A percentile compares a stretch with the other conserved stretches of the same genome.
Conservation (phyloP, 2,113 vertebrate species). For the Brachyistius frenatus region DNA sequence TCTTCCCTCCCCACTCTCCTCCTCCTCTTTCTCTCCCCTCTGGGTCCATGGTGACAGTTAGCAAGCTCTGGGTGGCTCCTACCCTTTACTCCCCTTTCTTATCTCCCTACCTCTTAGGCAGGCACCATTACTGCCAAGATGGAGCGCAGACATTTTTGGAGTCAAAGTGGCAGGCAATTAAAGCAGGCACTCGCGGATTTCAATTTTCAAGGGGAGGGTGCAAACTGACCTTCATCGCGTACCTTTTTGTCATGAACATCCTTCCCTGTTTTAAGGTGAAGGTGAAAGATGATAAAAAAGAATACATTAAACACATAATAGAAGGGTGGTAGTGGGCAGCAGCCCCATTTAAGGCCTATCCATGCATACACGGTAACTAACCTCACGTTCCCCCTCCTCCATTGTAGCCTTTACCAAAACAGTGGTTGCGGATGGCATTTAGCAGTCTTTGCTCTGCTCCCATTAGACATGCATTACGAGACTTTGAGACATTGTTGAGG, state of each 20-base stretch:
- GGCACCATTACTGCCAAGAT: conserved; percentile 55
- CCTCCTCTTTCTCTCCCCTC: conserved; percentile 67
- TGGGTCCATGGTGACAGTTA: conserved; percentile 76
- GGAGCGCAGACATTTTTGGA: conserved; percentile 59
- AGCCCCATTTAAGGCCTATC: conserved; percentile 44
- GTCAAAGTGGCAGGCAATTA: conserved; percentile 68
- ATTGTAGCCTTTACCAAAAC: conserved; percentile 36
- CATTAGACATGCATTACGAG: conserved; percentile 42
- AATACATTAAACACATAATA: conserved; percentile 66
- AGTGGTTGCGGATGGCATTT: conserved; percentile 55
- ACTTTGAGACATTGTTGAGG: conserved; percentile 51
- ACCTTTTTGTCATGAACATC: conserved; percentile 72
- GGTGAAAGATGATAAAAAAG: conserved; percentile 70
- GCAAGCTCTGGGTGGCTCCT: conserved; percentile 76
- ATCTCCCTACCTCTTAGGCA: conserved; percentile 68
- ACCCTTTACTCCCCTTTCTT: conserved; percentile 70
- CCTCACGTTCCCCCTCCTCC: conserved; percentile 40
- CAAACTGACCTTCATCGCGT: conserved; percentile 40
- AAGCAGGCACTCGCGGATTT: conserved; percentile 52
- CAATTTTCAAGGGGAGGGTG: conserved; percentile 50
- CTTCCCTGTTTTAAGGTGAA: conserved; percentile 69
- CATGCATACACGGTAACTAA: conserved; percentile 42
- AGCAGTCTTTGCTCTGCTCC: conserved; percentile 49
- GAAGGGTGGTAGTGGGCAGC: conserved; percentile 37
- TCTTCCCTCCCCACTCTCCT: conserved; percentile 64